Conservation (phyloP, 2,888 invertebrate genomes). For the Encarsia formosa region DNA sequence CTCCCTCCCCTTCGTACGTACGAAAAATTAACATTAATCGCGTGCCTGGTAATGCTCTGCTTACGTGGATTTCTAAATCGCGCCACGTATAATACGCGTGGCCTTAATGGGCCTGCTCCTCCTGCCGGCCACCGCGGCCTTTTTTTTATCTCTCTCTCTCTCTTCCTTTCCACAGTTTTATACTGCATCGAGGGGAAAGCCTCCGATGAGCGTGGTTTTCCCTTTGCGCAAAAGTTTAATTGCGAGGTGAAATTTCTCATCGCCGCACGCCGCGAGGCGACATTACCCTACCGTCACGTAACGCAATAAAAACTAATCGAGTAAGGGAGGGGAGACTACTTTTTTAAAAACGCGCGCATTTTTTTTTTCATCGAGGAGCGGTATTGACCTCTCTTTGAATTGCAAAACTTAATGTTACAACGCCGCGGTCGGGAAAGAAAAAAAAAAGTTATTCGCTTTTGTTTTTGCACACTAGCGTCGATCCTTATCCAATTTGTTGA, state of each 20-base stretch:
- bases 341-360: background rate
- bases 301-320: slow-evolving; percentile 12
- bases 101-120: slow-evolving; percentile 30
- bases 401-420: too few relatives aligned
- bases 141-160: slow-evolving; percentile 6
- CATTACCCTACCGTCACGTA: too few relatives aligned
- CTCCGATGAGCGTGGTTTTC: background rate
- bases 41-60: slow-evolving; percentile 43
- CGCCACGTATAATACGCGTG: slow-evolving; percentile 21
- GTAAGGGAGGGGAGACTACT: background rate
- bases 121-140: background rate
- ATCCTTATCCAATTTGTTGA: too few relatives aligned
- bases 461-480: too few relatives aligned
- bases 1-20: too few relatives aligned
- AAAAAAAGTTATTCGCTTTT: too few relatives aligned
- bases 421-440: too few relatives aligned
- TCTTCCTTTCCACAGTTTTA: slow-evolving; percentile 11
- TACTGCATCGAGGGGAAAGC: slow-evolving; percentile 14
- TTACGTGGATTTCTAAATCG: slow-evolving; percentile 39
- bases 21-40: too few relatives aligned
- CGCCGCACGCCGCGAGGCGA: too few relatives aligned
- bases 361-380: too few relatives aligned
- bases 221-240: slow-evolving; percentile 19
- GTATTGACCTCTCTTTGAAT: too few relatives aligned
- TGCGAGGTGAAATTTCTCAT: too few relatives aligned